Conservation (phyloP, 2,113 vertebrate genomes). For the Mellivora capensis region DNA sequence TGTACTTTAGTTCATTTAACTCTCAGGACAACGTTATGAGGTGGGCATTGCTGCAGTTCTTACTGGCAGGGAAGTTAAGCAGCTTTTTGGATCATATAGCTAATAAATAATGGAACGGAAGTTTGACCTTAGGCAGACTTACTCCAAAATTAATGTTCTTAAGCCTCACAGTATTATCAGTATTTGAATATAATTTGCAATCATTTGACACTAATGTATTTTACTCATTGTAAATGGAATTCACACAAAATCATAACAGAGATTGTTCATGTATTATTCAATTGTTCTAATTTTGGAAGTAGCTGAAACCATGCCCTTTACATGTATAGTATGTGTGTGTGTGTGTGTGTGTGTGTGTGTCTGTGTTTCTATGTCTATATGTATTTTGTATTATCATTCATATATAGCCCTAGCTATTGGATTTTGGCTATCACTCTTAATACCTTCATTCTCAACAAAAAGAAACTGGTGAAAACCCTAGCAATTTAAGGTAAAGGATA, state of each 20-base stretch:
- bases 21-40: neutral
- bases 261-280: neutral
- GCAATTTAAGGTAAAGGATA: neutral
- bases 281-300: neutral
- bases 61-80: neutral
- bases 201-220: neutral
- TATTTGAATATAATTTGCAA: slow-evolving; percentile 22
- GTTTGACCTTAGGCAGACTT: neutral
- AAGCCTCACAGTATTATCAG: neutral
- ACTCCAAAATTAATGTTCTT: neutral
- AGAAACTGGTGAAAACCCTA: neutral
- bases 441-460: neutral
- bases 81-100: neutral
- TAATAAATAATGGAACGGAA: neutral
- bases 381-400: neutral
- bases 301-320: neutral
- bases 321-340: neutral
- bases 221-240: slow-evolving; percentile 32
- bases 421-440: neutral
- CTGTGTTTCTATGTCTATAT: neutral
- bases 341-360: no score
- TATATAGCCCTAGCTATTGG: neutral
- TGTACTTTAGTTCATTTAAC: neutral
- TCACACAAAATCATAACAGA: neutral
- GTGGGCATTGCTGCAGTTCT: neutral